Percentiles rank a stretch among this genome's conserved stretches.
Conservation (phyloP, 1,140 invertebrate species). For the Mya arenaria region DNA sequence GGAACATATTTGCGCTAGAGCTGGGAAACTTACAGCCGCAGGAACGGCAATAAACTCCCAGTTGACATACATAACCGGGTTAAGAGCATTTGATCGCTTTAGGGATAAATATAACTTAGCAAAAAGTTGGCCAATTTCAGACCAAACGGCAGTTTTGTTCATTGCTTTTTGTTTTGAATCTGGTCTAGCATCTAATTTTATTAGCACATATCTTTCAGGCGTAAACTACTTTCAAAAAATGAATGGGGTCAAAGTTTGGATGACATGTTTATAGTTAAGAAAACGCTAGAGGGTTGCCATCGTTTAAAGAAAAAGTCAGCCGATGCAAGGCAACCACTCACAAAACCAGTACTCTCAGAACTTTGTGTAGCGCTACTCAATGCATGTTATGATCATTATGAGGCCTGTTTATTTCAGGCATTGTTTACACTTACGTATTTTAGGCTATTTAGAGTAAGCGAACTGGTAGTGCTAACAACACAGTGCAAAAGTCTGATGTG, state of each 20-base stretch:
- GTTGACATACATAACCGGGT: no score
- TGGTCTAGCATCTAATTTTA: not conserved
- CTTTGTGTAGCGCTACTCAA: not conserved
- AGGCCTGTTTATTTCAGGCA: not conserved
- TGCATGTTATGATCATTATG: not conserved
- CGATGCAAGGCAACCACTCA: not conserved
- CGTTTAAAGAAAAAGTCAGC: no score
- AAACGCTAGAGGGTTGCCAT: not conserved
- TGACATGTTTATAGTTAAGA: not conserved
- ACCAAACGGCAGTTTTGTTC: not conserved
- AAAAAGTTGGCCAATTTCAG: not conserved
- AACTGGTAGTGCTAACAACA: not conserved
- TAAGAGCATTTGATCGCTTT: not conserved
- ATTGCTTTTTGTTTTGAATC: not conserved
- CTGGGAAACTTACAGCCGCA: not conserved
- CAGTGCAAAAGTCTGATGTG: not conserved
- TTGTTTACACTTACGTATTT: not conserved
- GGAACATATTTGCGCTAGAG: conserved; percentile 15
- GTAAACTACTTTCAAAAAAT: no score
- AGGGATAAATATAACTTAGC: not conserved
- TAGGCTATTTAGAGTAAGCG: not conserved
- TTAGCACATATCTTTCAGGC: not conserved
- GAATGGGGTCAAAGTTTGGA: not conserved
- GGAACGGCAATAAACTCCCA: not conserved
- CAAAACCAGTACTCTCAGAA: not conserved